A percentile compares a stretch with the other conserved stretches of the same genome.
phyloP scores from a whole-genome alignment of 64 coral and sea anemone species.

The Anthopleura sola region DNA sequence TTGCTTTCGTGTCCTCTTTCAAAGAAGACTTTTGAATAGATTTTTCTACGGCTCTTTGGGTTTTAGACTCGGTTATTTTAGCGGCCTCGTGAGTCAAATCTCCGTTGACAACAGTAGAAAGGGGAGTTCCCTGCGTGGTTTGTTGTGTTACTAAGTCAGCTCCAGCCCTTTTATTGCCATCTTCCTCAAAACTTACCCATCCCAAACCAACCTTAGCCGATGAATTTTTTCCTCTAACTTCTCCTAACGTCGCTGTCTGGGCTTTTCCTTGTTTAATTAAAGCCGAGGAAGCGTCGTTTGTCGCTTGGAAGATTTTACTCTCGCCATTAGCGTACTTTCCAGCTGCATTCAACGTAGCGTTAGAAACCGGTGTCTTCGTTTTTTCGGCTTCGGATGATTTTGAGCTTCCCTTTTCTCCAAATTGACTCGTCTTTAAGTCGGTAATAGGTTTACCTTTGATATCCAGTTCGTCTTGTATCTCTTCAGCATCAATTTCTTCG shows the following conservation, averaged over 20 bases:
- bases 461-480: background rate
- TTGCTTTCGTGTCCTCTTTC: background rate
- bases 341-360: conserved; percentile 2
- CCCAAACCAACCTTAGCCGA: background rate
- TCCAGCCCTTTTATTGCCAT: background rate
- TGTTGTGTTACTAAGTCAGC: background rate
- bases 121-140: background rate
- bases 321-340: conserved; percentile 4
- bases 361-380: conserved; percentile 11
- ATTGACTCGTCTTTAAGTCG: background rate
- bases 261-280: background rate
- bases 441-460: background rate
- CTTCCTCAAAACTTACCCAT: conserved; percentile 33
- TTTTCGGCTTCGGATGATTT: background rate
- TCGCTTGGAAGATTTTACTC: background rate
- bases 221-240: background rate
- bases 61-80: background rate
- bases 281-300: background rate
- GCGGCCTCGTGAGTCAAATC: background rate
- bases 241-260: background rate
- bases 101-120: conserved; percentile 17
- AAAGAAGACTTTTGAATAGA: background rate
- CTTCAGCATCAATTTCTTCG: conserved; percentile 6
- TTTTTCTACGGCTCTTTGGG: background rate
- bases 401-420: background rate